Base-by-base conservation (phyloP, 2,113 vertebrate genomes). In the Gambusia affinis region DNA sequence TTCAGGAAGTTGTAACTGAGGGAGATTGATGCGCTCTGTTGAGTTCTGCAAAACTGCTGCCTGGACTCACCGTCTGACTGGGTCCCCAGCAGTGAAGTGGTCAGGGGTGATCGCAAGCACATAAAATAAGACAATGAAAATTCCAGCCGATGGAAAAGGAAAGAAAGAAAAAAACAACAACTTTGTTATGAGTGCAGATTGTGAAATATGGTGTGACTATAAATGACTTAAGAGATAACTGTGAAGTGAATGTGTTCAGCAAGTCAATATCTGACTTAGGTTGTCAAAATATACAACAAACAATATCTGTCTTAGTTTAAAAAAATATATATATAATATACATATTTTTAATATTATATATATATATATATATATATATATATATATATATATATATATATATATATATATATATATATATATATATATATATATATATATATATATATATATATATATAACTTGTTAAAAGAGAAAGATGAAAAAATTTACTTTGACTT, bases 81-180 rank as follows among this genome's bases (percentile, higher is more conserved):
- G 75, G 85, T 86, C 85, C 76, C 75, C 73, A 65, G 87, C 78
- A 74, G 64, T 81, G 75, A 85, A 85, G 65, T 78, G 81, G 81
- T 87, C 79, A 76, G 82, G 73, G 64, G 33, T 65, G 28, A 28
- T 60, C 19, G 22, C 27, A 62, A 12, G 27, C 27, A 35, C 3
- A 61, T 42, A 64, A 85, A 30, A 70, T 64, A 57, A 77, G 51
- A 87, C 68, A 67, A 69, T 78, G 68, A 64, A 67, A 77, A 60
- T 42, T 31, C 24, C 42, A n/a, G 71, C 30, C 28, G 22, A 15
- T 11, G 27, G 4, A 65, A 27, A 39, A 11, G 11, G 0, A 37
- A 2, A 35, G 11, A 37, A 37, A 37, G 10, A 37, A 1, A 11
- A 2, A 35, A 11, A 37, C 8, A 35, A 35, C 0, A 11, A 37